Base-by-base conservation (phyloP, 2,113 vertebrate species). In the Glaucidium brasilianum region DNA sequence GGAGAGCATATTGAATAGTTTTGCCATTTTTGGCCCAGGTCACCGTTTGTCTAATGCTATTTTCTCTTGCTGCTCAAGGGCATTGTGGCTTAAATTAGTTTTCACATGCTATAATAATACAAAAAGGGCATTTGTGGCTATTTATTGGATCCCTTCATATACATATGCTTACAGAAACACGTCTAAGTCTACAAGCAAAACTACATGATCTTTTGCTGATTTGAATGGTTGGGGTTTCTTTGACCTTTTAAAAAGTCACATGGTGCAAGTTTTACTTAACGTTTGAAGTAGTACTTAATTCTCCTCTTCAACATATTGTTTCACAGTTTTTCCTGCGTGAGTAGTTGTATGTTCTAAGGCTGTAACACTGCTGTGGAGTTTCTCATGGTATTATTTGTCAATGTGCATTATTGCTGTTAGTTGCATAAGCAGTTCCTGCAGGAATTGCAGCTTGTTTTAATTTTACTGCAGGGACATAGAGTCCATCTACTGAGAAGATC, bases 361-460 rank as follows among this genome's bases (percentile, higher is more conserved):
- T 86, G 68, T 90, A 78, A 77, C 84, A 62, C n/a, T 43, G 19
- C 63, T 62, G 30, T 15, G 6, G 41, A 15, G 49, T 64, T 90
- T 39, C 73, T 94, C 4, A 3, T 60, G 7, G 29, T 32, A 5
- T 45, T 68, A n/a, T 45, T 91, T 88, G 83, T 58, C 55, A 39
- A 52, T 39, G 79, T 86, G 62, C 71, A 88, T 75, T 96, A 84
- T 98, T 98, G 89, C 98, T 90, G 49, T 73, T 94, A 37, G 64
- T 98, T 98, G 98, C 98, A 97, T 98, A 98, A 98, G 98, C 97
- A 95, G 95, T 89, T 97, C 97, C 98, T 98, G 91, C 55, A 98
- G 98, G 97, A 97, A 80, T 98, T 98, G 90, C 69, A 93, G 74
- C 74, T 91, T 88, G 81, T 68, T 81, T 95, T 91, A 43, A 94